Conservation (phyloP, 30 jellyfish, hydroid and myxozoan species). For the Turritopsis dohrnii region DNA sequence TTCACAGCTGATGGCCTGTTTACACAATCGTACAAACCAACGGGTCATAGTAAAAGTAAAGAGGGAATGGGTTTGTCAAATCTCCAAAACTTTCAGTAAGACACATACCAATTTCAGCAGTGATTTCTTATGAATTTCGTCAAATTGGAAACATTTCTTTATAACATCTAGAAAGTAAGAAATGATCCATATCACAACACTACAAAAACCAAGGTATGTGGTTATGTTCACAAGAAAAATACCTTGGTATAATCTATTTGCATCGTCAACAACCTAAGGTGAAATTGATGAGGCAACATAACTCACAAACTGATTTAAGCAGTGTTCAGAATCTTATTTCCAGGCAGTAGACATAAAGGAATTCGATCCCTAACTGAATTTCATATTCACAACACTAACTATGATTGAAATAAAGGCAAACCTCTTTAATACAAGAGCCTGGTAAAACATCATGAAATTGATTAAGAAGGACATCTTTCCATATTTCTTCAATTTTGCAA, state of each 20-base stretch:
- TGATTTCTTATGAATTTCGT: background rate
- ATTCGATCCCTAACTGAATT: no score
- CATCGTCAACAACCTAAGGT: constrained; percentile 39
- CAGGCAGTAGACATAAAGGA: no score
- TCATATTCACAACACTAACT: no score
- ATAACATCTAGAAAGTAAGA: background rate
- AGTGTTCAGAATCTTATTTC: no score
- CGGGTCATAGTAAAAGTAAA: background rate
- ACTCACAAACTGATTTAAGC: background rate
- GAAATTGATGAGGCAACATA: background rate
- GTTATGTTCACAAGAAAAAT: no score
- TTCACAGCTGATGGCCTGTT: no score
- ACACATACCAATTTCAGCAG: background rate
- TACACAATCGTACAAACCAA: no score
- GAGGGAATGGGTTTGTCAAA: background rate
- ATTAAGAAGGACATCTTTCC: constrained; percentile 64
- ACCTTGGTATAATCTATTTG: constrained; percentile 34
- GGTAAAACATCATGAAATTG: constrained; percentile 87
- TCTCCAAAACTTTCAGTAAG: background rate
- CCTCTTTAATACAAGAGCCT: constrained; percentile 71
- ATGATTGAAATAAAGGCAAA: no score
- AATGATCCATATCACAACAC: no score
- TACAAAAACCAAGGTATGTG: no score
- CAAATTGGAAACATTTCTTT: background rate
- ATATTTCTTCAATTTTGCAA: background rate